A percentile compares a stretch with the other conserved stretches of the same genome.
Conservation (phyloP, 2,113 vertebrate species). For the Elgaria multicarinata region DNA sequence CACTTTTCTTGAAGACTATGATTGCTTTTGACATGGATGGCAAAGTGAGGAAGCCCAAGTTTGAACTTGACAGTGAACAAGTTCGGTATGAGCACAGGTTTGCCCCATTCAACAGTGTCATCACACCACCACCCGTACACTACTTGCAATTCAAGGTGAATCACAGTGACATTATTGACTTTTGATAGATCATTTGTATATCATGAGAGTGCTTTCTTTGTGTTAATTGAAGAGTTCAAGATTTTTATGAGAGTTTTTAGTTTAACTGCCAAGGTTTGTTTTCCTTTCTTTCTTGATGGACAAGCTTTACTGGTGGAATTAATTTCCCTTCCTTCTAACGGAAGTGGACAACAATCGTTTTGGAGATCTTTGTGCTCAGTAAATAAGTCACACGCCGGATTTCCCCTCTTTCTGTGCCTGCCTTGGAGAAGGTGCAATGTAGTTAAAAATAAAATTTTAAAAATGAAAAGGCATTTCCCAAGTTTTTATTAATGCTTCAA, state of each 20-base stretch:
- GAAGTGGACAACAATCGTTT: neutral
- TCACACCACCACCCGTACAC: constrained; percentile 96
- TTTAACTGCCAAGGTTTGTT: neutral
- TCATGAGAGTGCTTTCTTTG: neutral
- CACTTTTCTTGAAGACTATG: constrained; percentile 86
- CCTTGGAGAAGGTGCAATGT: neutral
- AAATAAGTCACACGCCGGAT: too few species aligned
- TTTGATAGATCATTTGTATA: neutral
- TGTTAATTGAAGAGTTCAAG: neutral
- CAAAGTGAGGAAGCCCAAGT: constrained; percentile 97
- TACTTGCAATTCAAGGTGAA: constrained; percentile 97
- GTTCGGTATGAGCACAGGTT: constrained; percentile 98
- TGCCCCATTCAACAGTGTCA: constrained; percentile 97
- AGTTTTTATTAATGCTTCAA: neutral
- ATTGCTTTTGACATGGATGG: constrained; percentile 98
- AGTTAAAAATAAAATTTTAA: neutral
- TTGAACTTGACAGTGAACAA: constrained; percentile 97
- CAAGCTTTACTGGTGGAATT: neutral
- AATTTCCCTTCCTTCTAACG: neutral
- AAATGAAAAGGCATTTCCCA: neutral
- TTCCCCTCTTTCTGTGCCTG: neutral
- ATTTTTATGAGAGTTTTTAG: neutral
- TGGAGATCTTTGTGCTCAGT: neutral
- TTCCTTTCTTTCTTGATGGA: neutral
- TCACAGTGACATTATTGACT: neutral